Evolutionary conservation across 2,888 invertebrate species (phyloP), one percentile per base, ranked within the genome.

Genomic region (Entomobrya proxima): DNA sequence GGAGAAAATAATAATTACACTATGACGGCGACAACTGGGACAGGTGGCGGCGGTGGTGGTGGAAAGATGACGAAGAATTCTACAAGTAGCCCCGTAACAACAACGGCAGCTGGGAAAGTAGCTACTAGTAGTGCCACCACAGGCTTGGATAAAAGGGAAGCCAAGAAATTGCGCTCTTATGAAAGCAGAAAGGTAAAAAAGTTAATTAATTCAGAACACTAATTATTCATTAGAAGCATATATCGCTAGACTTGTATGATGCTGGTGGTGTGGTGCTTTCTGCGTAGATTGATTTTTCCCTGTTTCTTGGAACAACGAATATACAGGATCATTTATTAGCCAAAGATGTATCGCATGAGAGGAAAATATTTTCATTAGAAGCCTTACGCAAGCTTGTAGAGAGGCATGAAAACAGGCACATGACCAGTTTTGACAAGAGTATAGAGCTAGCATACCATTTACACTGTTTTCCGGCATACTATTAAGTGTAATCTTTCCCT

Each of bases 161-260:
- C 83, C 83, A 83, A 83, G 32, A 83, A 83, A 30, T 21, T 83
- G 30, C 83, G 83, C 13, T 87, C 87, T 9, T 87, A 87, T 58
- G 84, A 87, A 40, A 87, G 87, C 76, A 52, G 87, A 69, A 87
- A 87, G 87, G 87, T 87, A 87, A 80, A 15, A 27, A 44, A 72
- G 44, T 72, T 44, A 72, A 72, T 69, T 37, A 40, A 37, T 32
- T 30, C n/a, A 30, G 9, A 7, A 40, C 44, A 15, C 15, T 40
- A 7, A 11, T 11, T 40, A 40, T 40, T 40, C 44, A 40, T 11
- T 11, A 11, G 44, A 11, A 40, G 44, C 7, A 15, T 15, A 40
- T 40, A 11, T 40, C 7, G 9, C 15, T 40, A 40, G 44, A 11
- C 15, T 40, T 40, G 7, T 40, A 40, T 11, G 15, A 7, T 40